These are phyloP conservation scores for Margaritifera margaritifera DNA, from an alignment of 2,888 invertebrate genomes.

Conservation along the genomic window DNA sequence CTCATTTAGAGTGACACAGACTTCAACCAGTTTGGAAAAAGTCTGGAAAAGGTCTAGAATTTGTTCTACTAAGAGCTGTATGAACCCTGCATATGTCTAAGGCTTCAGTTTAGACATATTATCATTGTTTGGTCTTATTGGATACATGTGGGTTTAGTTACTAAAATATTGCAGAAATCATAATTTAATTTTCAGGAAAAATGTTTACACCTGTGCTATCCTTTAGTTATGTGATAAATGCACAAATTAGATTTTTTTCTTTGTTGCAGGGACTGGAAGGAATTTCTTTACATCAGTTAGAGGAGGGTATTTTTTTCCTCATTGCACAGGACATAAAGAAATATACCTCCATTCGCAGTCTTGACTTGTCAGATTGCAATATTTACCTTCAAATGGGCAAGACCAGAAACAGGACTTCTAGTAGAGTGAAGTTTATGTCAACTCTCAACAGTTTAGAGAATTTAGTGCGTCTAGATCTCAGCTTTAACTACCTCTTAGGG, in stretches of 20 bases:
- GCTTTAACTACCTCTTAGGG: constrained; percentile 59
- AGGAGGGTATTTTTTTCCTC: constrained; percentile 57
- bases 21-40: too few relatives aligned
- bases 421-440: constrained; percentile 33
- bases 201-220: not conserved
- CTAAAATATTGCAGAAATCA: not conserved
- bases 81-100: too few relatives aligned
- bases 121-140: too few relatives aligned
- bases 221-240: not conserved
- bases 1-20: too few relatives aligned
- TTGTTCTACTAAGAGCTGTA: too few relatives aligned
- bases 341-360: constrained; percentile 44
- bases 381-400: constrained; percentile 60
- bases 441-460: constrained; percentile 34
- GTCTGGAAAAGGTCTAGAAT: too few relatives aligned
- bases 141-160: not conserved
- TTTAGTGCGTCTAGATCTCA: constrained; percentile 52
- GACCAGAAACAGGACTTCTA: constrained; percentile 52
- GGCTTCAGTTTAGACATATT: too few relatives aligned
- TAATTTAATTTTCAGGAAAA: not conserved
- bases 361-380: constrained; percentile 60
- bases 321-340: constrained; percentile 46
- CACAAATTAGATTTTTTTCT: not conserved
- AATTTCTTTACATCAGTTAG: constrained; percentile 57
- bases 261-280: constrained; percentile 55